Evolutionary conservation across 23 tunicate genomes (phyloP), one percentile per base, ranked within the genome.

Genomic region (Ciona savignyi): DNA sequence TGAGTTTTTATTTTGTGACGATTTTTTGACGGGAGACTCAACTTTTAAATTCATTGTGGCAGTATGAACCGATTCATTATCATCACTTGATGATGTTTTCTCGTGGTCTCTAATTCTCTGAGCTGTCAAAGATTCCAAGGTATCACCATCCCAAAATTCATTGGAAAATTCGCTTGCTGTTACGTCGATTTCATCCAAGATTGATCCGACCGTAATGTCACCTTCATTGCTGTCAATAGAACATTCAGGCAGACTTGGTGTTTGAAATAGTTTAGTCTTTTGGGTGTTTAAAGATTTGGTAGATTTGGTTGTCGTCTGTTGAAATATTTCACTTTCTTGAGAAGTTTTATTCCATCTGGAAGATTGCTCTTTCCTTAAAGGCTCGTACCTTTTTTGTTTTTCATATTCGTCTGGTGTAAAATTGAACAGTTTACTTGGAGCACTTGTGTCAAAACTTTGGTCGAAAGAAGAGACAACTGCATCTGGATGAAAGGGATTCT

Each of bases 131-230:
- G 61, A 31, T 23, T 72, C 76, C 9, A 31, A 25, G 28, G 63
- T 48, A 64, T 72, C 76, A 30, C 76, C 76, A 11, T 72, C 76
- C 76, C 76, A 72, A 20, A 72, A 72, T 25, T 72, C 76, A 3
- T 48, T 72, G 65, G 23, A 25, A 72, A 72, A 72, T 21, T 63
- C 67, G 6, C 27, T 25, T n/a, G 15, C 28, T 33, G 49, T 31
- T 4, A 63, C 22, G 9, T 72, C 76, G 30, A 72, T 49, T 1
- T 72, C 76, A 51, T 72, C 76, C 22, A 72, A 23, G 24, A 72
- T 48, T 32, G 76, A 72, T 1, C 76, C 76, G 24, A 72, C 51
- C 1, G 76, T 72, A 32, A 72, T 49, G 76, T 72, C 76, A 48
- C 56, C 51, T 19, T 72, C 76, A 6, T 72, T n/a, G 22, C 34